A percentile compares a stretch with the other conserved stretches of the same genome.
Conservation (phyloP, 1,140 invertebrate species). For the Carposina sasakii region DNA sequence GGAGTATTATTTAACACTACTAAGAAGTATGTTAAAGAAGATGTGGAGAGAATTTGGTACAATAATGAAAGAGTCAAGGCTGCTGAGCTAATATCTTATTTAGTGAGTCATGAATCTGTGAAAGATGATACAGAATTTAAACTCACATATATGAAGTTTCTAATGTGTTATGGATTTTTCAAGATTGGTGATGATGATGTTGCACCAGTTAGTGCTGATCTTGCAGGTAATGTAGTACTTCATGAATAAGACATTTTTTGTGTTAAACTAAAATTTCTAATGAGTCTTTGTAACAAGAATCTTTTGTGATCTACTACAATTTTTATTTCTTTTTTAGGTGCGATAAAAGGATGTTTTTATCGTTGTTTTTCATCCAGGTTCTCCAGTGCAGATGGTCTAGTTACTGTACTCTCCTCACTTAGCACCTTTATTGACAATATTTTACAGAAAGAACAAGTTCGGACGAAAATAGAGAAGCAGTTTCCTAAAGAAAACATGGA, state of each 20-base stretch:
- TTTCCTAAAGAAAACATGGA: constrained; percentile 72
- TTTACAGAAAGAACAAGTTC: constrained; percentile 63
- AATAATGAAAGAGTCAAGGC: constrained; percentile 79
- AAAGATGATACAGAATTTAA: constrained; percentile 77
- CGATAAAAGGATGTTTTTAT: constrained; percentile 76
- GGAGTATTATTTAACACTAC: constrained; percentile 72
- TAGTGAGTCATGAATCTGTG: constrained; percentile 76
- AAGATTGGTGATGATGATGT: constrained; percentile 69
- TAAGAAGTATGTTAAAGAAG: constrained; percentile 66
- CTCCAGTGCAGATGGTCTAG: constrained; percentile 75
- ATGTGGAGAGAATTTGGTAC: constrained; percentile 73
- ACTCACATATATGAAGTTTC: constrained; percentile 75
- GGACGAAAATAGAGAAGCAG: constrained; percentile 63
- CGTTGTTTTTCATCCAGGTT: constrained; percentile 77
- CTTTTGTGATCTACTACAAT: too few relatives aligned
- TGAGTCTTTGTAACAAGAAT: too few relatives aligned
- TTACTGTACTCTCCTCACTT: constrained; percentile 73
- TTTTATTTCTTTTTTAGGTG: constrained; percentile 60
- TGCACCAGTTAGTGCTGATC: constrained; percentile 69
- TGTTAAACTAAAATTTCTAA: too few relatives aligned
- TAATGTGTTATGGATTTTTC: constrained; percentile 78
- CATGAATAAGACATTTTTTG: too few relatives aligned
- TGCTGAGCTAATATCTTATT: constrained; percentile 77
- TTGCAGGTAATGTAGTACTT: constrained; percentile 77
- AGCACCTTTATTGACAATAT: constrained; percentile 71